These are phyloP conservation scores for Hirtodrosophila confusa DNA, from an alignment of 2,888 invertebrate species.

Conservation along the genomic window DNA sequence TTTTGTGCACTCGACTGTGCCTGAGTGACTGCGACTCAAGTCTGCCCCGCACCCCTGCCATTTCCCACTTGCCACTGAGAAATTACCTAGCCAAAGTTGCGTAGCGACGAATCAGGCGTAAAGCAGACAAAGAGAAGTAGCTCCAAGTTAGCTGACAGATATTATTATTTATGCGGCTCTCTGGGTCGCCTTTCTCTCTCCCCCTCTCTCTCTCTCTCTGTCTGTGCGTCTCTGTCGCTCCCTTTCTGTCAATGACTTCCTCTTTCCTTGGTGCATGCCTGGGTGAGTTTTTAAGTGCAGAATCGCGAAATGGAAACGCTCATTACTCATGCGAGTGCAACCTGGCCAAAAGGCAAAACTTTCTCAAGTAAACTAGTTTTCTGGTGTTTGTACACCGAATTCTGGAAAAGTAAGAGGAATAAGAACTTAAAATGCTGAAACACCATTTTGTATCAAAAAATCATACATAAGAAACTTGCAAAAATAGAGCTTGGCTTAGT, in stretches of 20 bases:
- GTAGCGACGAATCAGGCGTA: slow-evolving; percentile 74
- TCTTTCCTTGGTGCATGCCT: slow-evolving; percentile 28
- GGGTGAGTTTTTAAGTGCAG: slow-evolving; percentile 56
- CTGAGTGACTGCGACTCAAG: slow-evolving; percentile 46
- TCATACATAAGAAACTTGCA: too few species aligned
- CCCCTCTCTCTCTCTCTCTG: not conserved
- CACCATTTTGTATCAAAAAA: not conserved
- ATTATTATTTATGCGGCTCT: slow-evolving; percentile 74
- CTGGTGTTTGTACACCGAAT: slow-evolving; percentile 1
- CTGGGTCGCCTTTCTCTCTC: slow-evolving; percentile 29
- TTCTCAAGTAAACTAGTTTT: slow-evolving; percentile 46
- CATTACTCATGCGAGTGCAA: slow-evolving; percentile 62
- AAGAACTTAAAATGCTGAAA: slow-evolving; percentile 14
- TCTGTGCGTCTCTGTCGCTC: not conserved
- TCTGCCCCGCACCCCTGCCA: not conserved
- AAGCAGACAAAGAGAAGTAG: slow-evolving; percentile 67
- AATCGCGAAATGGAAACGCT: slow-evolving; percentile 59
- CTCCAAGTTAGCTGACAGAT: slow-evolving; percentile 67
- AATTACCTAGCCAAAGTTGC: slow-evolving; percentile 76
- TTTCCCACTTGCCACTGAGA: slow-evolving; percentile 29
- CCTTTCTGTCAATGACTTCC: not conserved
- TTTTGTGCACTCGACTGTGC: slow-evolving; percentile 60
- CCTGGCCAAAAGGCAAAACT: slow-evolving; percentile 44
- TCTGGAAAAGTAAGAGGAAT: slow-evolving; percentile 11
- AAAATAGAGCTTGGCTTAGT: too few species aligned